These are phyloP conservation scores for Eospalax fontanierii DNA, from an alignment of 2,797 vertebrate genomes.

Conservation along the genomic window DNA sequence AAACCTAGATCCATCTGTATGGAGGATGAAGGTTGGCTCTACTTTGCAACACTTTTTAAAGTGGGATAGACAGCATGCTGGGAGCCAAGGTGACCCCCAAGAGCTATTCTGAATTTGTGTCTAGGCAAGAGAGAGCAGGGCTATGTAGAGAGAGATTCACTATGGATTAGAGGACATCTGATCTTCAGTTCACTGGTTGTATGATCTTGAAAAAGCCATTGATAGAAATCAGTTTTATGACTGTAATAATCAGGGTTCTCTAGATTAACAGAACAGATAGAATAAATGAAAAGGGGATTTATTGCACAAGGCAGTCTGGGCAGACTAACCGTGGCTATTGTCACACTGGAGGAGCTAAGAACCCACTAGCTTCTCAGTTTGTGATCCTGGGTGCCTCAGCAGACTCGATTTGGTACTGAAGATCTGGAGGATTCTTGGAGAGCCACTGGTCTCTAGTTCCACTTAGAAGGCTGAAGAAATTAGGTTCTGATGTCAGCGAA, in stretches of 20 bases:
- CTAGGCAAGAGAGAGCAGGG: not conserved
- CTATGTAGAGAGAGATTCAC: not conserved
- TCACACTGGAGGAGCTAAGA: no score
- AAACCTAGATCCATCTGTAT: not conserved
- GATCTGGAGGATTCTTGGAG: no score
- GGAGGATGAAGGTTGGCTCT: not conserved
- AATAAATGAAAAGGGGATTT: not conserved
- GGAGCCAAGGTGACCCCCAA: not conserved
- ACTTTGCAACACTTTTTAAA: not conserved
- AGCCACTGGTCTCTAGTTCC: no score
- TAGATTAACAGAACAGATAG: not conserved
- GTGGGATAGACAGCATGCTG: no score
- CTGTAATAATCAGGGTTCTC: not conserved
- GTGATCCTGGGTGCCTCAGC: no score
- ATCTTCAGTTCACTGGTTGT: not conserved
- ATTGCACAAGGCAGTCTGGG: not conserved
- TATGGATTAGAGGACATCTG: not conserved
- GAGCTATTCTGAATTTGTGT: not conserved
- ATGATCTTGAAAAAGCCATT: not conserved
- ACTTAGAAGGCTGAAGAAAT: not conserved
- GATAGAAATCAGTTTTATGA: not conserved
- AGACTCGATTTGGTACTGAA: no score
- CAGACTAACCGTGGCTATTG: no score
- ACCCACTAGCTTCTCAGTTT: no score
- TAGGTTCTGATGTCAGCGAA: not conserved